A percentile compares a stretch with the other conserved stretches of the same genome.
Conservation (phyloP, 2,797 vertebrate genomes). For the Vultur gryphus region DNA sequence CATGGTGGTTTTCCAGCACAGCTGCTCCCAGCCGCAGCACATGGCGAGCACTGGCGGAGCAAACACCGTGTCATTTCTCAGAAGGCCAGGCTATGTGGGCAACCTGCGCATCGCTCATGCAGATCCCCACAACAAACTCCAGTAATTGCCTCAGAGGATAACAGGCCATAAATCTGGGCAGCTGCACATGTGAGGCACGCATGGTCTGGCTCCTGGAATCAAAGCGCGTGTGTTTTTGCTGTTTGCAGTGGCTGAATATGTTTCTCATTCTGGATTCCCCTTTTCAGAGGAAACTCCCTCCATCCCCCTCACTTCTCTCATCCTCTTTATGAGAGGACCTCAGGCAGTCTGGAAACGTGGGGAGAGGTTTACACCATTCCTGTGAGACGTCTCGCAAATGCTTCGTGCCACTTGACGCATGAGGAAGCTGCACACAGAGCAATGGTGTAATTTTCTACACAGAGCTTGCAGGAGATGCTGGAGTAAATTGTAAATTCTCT, state of each 20-base stretch:
- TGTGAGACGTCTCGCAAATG: background rate
- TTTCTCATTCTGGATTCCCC: slow-evolving; percentile 49
- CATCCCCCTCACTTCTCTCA: slow-evolving; percentile 37
- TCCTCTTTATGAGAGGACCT: background rate
- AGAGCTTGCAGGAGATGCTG: background rate
- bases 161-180: slow-evolving; percentile 45
- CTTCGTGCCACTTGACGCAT: background rate
- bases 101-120: slow-evolving; percentile 21
- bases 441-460: background rate
- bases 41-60: background rate
- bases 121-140: slow-evolving; percentile 20
- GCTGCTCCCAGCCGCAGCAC: slow-evolving; percentile 35
- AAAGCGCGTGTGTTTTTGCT: slow-evolving; percentile 25
- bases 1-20: slow-evolving; percentile 28
- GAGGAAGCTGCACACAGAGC: background rate
- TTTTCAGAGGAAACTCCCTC: slow-evolving; percentile 46
- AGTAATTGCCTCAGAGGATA: slow-evolving; percentile 50
- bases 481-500: background rate
- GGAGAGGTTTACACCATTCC: background rate
- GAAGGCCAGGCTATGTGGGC: slow-evolving; percentile 37
- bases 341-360: background rate
- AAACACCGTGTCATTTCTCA: background rate
- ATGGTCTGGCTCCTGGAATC: slow-evolving; percentile 35
- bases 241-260: slow-evolving; percentile 39
- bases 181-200: slow-evolving; percentile 39